Conservation (phyloP, 2,797 vertebrate genomes). For the Lateolabrax maculatus region DNA sequence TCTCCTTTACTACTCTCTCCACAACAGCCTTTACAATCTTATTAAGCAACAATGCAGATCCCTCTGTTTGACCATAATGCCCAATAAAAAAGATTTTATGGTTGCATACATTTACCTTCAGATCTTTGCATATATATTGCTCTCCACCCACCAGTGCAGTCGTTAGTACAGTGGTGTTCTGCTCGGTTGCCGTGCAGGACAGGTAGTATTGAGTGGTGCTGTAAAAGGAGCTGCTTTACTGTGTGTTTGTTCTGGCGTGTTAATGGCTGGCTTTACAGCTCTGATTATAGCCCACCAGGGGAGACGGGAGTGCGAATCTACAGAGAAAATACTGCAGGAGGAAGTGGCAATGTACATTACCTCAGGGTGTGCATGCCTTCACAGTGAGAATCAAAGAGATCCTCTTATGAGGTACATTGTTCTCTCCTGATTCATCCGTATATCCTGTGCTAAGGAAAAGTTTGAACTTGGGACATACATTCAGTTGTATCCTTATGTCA, state of each 20-base stretch:
- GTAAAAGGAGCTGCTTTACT: constrained; percentile 78
- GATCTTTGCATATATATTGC: constrained; percentile 75
- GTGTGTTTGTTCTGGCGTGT: constrained; percentile 82
- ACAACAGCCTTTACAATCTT: constrained; percentile 69
- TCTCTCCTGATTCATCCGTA: constrained; percentile 13
- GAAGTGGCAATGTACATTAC: constrained; percentile 25
- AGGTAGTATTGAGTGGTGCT: constrained; percentile 74
- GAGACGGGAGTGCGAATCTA: constrained; percentile 59
- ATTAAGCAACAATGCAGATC: constrained; percentile 75
- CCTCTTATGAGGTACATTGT: background rate
- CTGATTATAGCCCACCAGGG: constrained; percentile 73
- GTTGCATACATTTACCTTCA: constrained; percentile 74
- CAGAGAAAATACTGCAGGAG: constrained; percentile 36
- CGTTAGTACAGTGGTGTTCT: constrained; percentile 55
- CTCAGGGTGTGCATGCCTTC: constrained; percentile 18
- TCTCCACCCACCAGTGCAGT: constrained; percentile 50
- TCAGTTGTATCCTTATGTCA: background rate
- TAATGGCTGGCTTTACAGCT: constrained; percentile 75
- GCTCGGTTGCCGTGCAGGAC: constrained; percentile 64
- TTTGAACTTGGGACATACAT: background rate
- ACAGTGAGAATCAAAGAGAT: constrained; percentile 9
- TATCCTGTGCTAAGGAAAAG: background rate
- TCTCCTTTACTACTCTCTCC: constrained; percentile 69
- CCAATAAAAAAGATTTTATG: constrained; percentile 79
- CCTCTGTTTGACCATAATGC: constrained; percentile 71